Base-by-base conservation (phyloP, 2,888 invertebrate genomes). In the Epistrophe grossulariae region DNA sequence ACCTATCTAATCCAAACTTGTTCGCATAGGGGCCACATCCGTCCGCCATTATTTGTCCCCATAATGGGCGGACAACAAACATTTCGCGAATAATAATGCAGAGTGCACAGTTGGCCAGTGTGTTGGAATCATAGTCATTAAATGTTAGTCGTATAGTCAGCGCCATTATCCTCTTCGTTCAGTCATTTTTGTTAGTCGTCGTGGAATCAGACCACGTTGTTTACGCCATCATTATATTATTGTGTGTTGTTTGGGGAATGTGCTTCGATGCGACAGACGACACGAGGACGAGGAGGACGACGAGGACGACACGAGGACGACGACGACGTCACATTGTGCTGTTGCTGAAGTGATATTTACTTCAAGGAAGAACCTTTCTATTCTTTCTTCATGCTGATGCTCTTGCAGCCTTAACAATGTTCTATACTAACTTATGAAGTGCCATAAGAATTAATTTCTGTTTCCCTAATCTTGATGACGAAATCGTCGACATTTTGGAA, bases 1-100 rank as follows among this genome's bases (percentile, higher is more conserved):
- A 87, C 87, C 87, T 87, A 83, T 83, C 83, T 87, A 83, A 87
- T 79, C 68, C 79, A 76, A 87, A 87, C 59, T 79, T 87, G 83
- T 79, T 87, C 83, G 83, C 83, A 87, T 83, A 71, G 78, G 74
- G 87, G 71, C 83, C 83, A 87, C 79, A 87, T 87, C 83, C 83
- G 87, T 72, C 83, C 74, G 78, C 79, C 87, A 83, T 87, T 87
- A 79, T 66, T 87, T 70, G 85, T 70, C 82, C 68, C 57, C 55
- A 68, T 85, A 78, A 78, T 73, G 70, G 82, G 87, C 74, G 87
- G 74, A 83, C 79, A 83, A 72, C 74, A 79, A 83, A 72, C 79
- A 79, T 83, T 87, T 83, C 74, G 74, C 71, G 83, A 79, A 83
- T 87, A 87, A 83, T 79, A 82, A 87, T 79, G 79, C 79, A 50